Conservation (phyloP, 2,113 vertebrate species). For the Aepyceros melampus region DNA sequence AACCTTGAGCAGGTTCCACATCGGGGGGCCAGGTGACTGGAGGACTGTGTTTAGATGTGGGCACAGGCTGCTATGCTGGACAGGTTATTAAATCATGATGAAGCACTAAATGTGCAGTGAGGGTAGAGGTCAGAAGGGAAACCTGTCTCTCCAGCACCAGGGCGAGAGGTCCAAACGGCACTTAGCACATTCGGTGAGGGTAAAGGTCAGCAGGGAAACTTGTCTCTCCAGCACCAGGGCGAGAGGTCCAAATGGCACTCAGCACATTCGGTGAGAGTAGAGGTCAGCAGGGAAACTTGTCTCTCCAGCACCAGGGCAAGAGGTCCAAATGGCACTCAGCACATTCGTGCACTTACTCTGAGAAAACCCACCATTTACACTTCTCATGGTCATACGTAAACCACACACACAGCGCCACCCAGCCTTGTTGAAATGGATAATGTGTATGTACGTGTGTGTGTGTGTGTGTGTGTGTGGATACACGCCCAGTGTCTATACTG, state of each 20-base stretch:
- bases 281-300: accelerated
- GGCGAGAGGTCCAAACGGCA: accelerated
- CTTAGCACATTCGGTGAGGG: no score
- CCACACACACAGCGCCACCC: accelerated
- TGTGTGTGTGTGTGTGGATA: no score
- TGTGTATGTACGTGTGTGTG: accelerated
- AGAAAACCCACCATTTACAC: accelerated
- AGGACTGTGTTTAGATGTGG: accelerated
- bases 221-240: accelerated
- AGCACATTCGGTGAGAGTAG: neutral
- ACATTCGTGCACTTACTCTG: accelerated
- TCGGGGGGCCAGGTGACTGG: accelerated
- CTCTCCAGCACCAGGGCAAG: accelerated
- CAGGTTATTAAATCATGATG: no score
- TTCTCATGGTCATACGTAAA: accelerated
- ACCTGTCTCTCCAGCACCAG: accelerated
- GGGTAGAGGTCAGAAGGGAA: accelerated
- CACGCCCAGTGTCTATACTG: accelerated
- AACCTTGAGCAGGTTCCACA: accelerated
- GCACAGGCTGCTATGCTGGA: neutral
- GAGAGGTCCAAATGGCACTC: accelerated
- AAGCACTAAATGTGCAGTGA: accelerated
- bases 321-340: accelerated
- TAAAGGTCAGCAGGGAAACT: accelerated
- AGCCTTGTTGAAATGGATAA: accelerated